Evolutionary conservation across 37 sponge, comb jelly and placozoan species (phyloP).

Genomic region (Diacarnus erythraeanus): DNA sequence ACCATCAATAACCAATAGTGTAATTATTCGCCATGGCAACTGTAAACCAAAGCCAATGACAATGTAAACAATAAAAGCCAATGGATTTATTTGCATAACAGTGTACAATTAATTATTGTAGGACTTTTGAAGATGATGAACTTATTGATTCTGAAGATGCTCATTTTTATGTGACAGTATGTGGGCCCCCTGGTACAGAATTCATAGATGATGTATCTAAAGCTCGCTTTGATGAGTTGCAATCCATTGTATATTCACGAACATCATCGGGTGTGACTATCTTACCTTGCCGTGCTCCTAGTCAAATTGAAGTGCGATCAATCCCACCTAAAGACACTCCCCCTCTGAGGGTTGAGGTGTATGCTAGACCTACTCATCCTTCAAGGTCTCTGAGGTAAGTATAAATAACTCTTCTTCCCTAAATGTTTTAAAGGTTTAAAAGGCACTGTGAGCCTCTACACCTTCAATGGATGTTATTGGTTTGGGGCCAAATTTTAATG

Average conservation of each 20-base stretch:
- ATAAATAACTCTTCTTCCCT: too few relatives aligned
- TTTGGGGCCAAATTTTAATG: too few relatives aligned
- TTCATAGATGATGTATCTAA: not conserved
- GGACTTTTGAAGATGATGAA: not conserved
- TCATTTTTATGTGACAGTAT: slow-evolving; percentile 9
- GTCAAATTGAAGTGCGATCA: not conserved
- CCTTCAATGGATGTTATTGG: too few relatives aligned
- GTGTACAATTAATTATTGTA: too few relatives aligned
- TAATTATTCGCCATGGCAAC: too few relatives aligned
- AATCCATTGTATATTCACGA: slow-evolving; percentile 31
- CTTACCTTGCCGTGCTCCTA: not conserved
- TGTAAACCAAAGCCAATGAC: too few relatives aligned
- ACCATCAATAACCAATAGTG: too few relatives aligned
- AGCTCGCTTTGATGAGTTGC: slow-evolving; percentile 2
- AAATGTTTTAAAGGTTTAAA: not conserved
- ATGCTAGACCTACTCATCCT: not conserved
- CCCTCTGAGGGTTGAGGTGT: not conserved
- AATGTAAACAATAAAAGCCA: too few relatives aligned
- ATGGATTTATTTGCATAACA: too few relatives aligned
- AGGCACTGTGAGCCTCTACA: not conserved
- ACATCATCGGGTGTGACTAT: not conserved
- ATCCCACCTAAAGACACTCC: slow-evolving; percentile 27
- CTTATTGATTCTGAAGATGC: not conserved
- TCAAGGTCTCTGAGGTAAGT: too few relatives aligned
- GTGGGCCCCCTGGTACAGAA: slow-evolving; percentile 40